Evolutionary conservation across 2,113 vertebrate genomes (phyloP).

Genomic region (Lontra canadensis): DNA sequence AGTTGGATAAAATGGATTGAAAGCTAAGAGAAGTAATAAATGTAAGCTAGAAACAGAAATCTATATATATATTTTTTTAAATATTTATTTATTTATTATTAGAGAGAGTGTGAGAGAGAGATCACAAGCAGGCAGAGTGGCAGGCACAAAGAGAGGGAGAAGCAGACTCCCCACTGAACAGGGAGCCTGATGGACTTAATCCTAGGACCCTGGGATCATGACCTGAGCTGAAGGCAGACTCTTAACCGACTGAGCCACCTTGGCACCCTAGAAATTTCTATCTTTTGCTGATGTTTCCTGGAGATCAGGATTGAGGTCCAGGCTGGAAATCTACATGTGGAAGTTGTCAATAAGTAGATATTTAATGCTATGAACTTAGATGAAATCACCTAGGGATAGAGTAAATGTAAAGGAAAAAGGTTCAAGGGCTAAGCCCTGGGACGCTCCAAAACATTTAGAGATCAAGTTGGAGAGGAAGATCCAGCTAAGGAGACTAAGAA

Average conservation of each 20-base stretch:
- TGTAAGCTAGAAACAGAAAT: background rate
- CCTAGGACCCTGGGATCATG: no score
- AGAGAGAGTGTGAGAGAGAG: no score
- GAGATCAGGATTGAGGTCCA: background rate
- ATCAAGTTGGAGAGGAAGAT: background rate
- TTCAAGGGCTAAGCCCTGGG: background rate
- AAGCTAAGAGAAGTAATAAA: conserved; percentile 40
- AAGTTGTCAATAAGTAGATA: background rate
- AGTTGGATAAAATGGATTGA: background rate
- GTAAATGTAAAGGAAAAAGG: background rate
- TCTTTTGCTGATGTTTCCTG: background rate
- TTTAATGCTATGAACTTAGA: background rate
- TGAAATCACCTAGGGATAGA: background rate
- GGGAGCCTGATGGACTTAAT: no score
- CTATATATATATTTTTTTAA: background rate
- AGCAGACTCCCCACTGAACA: no score
- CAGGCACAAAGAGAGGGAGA: no score
- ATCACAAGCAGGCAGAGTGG: no score
- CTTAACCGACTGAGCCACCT: no score
- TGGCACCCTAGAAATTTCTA: background rate
- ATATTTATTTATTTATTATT: no score
- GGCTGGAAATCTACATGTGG: background rate
- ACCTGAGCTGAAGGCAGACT: no score
- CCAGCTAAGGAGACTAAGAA: background rate
- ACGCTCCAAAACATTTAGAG: background rate